A percentile compares a stretch with the other conserved stretches of the same genome.
These are phyloP conservation scores for Xerus inauris DNA, from an alignment of 2,113 vertebrate species.

Conservation along the genomic window DNA sequence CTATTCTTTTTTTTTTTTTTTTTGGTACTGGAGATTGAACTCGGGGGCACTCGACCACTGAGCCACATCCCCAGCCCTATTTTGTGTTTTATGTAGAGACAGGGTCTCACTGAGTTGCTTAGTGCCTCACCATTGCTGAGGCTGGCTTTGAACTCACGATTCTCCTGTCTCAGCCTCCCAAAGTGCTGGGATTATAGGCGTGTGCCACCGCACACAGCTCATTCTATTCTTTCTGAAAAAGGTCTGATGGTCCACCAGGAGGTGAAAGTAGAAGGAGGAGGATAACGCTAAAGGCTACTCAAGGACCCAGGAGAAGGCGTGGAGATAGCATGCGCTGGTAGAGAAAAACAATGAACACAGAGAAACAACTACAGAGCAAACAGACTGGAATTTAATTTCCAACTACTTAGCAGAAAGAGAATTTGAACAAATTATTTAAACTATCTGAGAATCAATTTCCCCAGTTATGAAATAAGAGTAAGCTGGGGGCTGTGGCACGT, in stretches of 20 bases:
- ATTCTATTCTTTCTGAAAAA: conserved; percentile 10
- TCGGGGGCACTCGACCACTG: too few species aligned
- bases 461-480: neutral
- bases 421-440: neutral
- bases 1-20: neutral
- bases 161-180: neutral
- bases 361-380: neutral
- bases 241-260: neutral
- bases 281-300: neutral
- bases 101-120: too few species aligned
- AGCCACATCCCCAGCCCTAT: too few species aligned
- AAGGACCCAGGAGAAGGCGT: neutral
- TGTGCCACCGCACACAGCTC: too few species aligned
- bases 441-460: neutral
- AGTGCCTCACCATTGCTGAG: neutral
- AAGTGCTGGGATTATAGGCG: too few species aligned
- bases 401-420: neutral
- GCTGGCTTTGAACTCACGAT: neutral
- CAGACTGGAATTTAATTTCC: neutral
- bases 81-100: neutral
- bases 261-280: neutral
- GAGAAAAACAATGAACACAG: neutral
- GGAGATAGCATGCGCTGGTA: neutral
- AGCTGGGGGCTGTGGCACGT: neutral
- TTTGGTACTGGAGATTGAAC: neutral